Conservation (phyloP, 2,888 invertebrate genomes). For the Oxyscelio sp. region DNA sequence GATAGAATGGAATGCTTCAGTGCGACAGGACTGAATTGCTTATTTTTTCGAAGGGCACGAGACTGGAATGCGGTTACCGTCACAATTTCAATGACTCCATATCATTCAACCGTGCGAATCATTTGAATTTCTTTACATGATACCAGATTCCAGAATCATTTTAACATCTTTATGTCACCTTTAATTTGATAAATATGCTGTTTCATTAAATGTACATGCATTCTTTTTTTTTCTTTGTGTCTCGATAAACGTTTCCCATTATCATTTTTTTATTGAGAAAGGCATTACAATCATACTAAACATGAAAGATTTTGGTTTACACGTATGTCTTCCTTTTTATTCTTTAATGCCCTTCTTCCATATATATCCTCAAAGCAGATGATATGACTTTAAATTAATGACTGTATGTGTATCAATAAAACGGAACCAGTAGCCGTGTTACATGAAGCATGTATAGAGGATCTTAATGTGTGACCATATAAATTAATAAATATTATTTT, state of each 20-base stretch:
- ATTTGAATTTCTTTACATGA: constrained; percentile 6
- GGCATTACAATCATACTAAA: no score
- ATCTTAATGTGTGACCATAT: constrained; percentile 52
- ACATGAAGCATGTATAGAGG: constrained; percentile 55
- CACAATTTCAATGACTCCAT: not conserved
- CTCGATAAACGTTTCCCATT: not conserved
- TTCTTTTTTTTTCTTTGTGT: constrained; percentile 8
- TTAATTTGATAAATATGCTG: constrained; percentile 30
- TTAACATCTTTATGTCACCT: constrained; percentile 63
- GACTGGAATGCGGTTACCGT: constrained; percentile 85
- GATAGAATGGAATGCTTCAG: constrained; percentile 85
- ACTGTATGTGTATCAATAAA: constrained; percentile 13
- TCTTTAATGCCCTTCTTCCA: constrained; percentile 10
- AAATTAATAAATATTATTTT: no score
- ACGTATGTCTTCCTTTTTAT: not conserved
- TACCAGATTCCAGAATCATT: constrained; percentile 72
- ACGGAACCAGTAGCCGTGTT: constrained; percentile 28
- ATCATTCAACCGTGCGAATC: constrained; percentile 10
- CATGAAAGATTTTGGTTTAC: no score
- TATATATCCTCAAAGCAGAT: constrained; percentile 26
- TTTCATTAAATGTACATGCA: constrained; percentile 8
- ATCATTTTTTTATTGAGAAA: no score
- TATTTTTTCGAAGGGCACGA: constrained; percentile 88
- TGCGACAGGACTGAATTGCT: constrained; percentile 85
- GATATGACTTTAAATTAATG: constrained; percentile 6